phyloP scores from a whole-genome alignment of 2,113 vertebrate genomes.

The Sclerurus mexicanus region DNA sequence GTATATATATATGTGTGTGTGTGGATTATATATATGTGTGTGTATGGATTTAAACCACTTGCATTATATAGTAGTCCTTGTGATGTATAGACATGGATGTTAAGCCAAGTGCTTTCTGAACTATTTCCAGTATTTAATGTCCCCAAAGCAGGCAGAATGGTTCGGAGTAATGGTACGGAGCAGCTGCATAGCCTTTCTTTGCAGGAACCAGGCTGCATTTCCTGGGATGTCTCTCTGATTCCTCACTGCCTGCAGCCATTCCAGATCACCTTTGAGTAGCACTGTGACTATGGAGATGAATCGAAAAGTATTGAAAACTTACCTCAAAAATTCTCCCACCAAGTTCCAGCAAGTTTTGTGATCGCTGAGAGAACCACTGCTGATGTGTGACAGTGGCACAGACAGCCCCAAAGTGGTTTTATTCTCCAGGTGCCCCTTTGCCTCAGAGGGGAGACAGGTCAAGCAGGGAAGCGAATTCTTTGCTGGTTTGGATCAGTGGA shows the following conservation, averaged over 20 bases:
- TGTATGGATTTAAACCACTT: background rate
- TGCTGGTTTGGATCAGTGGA: background rate
- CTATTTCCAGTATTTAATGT: conserved; percentile 5
- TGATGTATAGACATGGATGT: background rate
- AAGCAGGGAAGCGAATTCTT: background rate
- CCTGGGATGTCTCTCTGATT: conserved; percentile 9
- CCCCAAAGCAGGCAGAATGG: background rate
- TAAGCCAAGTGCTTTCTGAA: background rate
- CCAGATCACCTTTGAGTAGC: conserved; percentile 41
- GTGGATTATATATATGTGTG: no score
- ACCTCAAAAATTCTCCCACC: conserved; percentile 38
- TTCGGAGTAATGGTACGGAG: background rate
- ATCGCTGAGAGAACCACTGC: background rate
- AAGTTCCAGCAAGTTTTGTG: conserved; percentile 42
- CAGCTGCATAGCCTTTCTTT: background rate
- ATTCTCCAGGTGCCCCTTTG: background rate
- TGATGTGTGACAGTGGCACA: background rate
- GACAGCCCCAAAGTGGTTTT: background rate
- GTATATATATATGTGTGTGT: no score
- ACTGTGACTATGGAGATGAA: conserved; percentile 12
- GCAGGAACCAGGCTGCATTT: background rate
- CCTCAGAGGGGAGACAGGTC: background rate
- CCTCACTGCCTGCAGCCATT: conserved; percentile 38
- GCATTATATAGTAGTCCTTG: background rate
- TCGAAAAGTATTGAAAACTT: conserved; percentile 17